Evolutionary conservation across 2,113 vertebrate genomes (phyloP).

Genomic region (Phalacrocorax brasilianus): DNA sequence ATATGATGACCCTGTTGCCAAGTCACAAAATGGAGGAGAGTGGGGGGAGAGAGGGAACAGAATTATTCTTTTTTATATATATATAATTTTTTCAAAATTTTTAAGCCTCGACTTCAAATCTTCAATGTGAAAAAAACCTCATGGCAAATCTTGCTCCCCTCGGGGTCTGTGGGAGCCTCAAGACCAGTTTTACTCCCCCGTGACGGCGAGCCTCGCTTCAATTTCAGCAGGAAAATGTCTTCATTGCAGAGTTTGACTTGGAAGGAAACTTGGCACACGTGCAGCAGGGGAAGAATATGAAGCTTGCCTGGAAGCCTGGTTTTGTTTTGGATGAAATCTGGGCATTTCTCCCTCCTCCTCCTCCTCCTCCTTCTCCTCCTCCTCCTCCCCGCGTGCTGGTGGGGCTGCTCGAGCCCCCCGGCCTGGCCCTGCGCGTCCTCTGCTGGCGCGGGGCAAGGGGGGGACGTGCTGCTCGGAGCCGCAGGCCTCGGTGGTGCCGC

Average conservation of each 20-base stretch:
- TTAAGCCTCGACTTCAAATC: not conserved
- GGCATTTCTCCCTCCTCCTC: not conserved
- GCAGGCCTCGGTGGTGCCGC: not conserved
- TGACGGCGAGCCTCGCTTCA: not conserved
- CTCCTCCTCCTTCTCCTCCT: not conserved
- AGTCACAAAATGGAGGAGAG: not conserved
- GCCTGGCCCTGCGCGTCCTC: not conserved
- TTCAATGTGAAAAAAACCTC: not conserved
- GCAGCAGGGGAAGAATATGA: not conserved
- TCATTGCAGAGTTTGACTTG: not conserved
- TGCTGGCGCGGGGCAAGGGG: not conserved
- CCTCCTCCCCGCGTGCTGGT: not conserved
- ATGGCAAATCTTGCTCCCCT: not conserved
- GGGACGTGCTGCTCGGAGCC: not conserved
- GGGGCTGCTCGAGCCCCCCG: not conserved
- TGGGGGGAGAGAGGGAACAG: not conserved
- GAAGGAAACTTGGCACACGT: not conserved
- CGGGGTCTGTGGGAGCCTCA: not conserved
- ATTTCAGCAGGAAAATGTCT: not conserved
- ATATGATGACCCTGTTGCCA: not conserved
- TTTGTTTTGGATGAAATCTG: not conserved
- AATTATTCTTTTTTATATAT: not conserved
- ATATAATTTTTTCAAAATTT: not conserved
- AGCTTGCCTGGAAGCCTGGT: not conserved
- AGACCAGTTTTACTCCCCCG: not conserved